Base-by-base conservation (phyloP, 2,113 vertebrate genomes). In the Pseudonaja textilis region DNA sequence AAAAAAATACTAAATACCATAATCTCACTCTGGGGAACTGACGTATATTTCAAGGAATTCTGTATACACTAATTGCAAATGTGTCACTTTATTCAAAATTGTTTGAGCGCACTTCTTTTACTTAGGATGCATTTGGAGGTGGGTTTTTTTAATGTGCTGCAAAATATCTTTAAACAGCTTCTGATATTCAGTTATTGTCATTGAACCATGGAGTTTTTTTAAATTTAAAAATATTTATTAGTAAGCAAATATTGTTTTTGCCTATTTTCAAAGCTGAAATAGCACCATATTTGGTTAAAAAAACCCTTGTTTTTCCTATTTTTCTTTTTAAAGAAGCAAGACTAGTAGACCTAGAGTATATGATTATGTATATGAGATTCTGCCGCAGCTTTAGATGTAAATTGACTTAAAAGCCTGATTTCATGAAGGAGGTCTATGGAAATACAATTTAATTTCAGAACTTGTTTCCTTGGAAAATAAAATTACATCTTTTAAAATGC, bases 401-500 rank as follows among this genome's bases (percentile, higher is more conserved):
- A 94, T 89, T 95, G 94, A 94, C 90, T 89, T 97, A 93, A 95
- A 95, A 97, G 95, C 94, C 94, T 96, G 55, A 94, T 94, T 96
- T 96, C 96, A 12, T 96, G 95, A 95, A 92, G 90, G 88, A 96
- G 94, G 94, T 96, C 52, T 94, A 89, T 95, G 94, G 95, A 96
- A 97, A 95, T 81, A 16, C 94, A 93, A 95, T 96, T 97, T 96
- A 96, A 96, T 97, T 97, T 98, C 97, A 97, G 94, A 95, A 97
- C 95, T 94, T 96, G 95, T 97, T 97, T 95, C 95, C 97, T 94
- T 59, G 93, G 96, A 96, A 94, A 29, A 16, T 95, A 96, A 96
- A 96, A 97, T 96, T 97, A 93, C 96, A 95, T 95, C 95, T 97
- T 97, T 96, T 96, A 97, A 97, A 97, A 96, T 95, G 95, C 96